Base-by-base conservation (phyloP, 1,140 invertebrate species). In the Lordiphosa collinella region DNA sequence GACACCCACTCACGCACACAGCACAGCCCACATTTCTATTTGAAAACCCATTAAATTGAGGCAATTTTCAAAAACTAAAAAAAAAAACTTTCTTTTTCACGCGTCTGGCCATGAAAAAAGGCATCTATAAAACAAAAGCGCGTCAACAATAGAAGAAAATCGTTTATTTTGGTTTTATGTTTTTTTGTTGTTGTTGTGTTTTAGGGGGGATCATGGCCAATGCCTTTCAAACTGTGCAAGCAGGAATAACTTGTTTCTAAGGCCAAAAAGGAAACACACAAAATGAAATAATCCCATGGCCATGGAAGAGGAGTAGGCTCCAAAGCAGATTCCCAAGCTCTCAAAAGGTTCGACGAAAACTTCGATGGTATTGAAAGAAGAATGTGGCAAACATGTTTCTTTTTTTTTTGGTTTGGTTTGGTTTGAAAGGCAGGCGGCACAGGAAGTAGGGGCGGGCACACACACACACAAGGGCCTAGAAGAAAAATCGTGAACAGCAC, bases 211-310 rank as follows among this genome's bases (percentile, higher is more conserved):
- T 82, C 76, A 82, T 82, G 76, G 71, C 71, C 71, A 82, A 59
- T 71, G 62, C 43, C 61, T 75, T 49, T 68, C 57, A 76, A 80
- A 70, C 76, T 71, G 67, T 63, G 32, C 22, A 53, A 85, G 63
- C 78, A 84, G 74, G 74, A 86, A 85, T 86, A 85, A 85, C 75
- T 86, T 69, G 82, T 86, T 86, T 86, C 75, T 86, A 80, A 86
- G 70, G 63, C 70, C 63, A 82, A 84, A 84, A 84, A 84, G 78
- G 78, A 84, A 84, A 84, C 79, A 84, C 79, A 85, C 79, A 85
- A 86, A 86, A 86, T 86, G 82, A 86, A 86, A 86, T 86, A 86
- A 86, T 86, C 82, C 84, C 82, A 86, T 86, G 82, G 82, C 69
- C 80, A 43, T 38, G 47, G 44, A 18, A 49, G 49, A 14, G 31